Evolutionary conservation across 2,797 vertebrate genomes (phyloP).

Genomic region (Notamacropus eugenii): DNA sequence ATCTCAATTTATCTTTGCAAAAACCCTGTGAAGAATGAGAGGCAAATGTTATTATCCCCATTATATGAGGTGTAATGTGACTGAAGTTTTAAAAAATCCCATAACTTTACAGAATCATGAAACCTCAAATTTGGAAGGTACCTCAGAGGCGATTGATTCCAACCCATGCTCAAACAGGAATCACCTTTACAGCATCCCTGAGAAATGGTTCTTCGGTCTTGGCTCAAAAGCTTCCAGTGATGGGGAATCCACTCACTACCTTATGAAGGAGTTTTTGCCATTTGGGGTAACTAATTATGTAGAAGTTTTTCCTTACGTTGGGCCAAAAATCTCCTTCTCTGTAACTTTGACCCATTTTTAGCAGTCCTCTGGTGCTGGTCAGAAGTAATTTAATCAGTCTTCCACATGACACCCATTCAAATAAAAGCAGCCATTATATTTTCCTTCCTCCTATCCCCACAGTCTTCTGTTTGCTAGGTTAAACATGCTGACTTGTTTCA

Average conservation of each 20-base stretch:
- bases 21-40: background rate
- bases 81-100: background rate
- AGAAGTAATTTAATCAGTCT: background rate
- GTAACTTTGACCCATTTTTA: background rate
- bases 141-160: background rate
- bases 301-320: background rate
- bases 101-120: background rate
- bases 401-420: background rate
- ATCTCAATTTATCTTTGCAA: slow-evolving; percentile 5
- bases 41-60: background rate
- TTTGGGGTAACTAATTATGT: background rate
- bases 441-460: background rate
- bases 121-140: background rate
- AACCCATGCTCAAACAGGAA: background rate
- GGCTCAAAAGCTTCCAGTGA: background rate
- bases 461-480: background rate
- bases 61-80: background rate
- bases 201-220: background rate
- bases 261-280: background rate
- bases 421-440: background rate
- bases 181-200: background rate
- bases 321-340: background rate
- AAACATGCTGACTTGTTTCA: background rate
- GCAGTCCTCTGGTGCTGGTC: background rate
- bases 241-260: background rate